These are phyloP conservation scores for Stomorhina lunata DNA, from an alignment of 2,888 invertebrate genomes.

Conservation along the genomic window DNA sequence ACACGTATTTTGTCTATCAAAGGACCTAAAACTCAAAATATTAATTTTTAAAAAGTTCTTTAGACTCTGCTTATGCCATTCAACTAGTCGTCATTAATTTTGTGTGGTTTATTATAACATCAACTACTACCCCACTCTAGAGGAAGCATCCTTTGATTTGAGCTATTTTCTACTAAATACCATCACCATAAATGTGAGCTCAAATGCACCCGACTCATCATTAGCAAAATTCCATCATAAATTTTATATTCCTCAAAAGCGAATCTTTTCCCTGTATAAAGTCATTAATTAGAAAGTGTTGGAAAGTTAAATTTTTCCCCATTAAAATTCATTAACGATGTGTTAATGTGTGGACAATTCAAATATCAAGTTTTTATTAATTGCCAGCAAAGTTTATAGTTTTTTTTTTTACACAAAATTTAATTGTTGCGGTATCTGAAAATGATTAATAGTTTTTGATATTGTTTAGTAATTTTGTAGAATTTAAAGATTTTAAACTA, in stretches of 20 bases:
- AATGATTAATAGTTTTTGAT: too few species aligned
- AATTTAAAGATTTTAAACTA: too few species aligned
- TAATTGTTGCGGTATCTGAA: background rate
- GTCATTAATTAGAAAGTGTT: slow-evolving; percentile 54
- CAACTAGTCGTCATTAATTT: slow-evolving; percentile 58
- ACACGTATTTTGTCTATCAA: background rate
- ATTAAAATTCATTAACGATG: slow-evolving; percentile 42
- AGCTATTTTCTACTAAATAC: background rate
- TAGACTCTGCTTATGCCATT: background rate
- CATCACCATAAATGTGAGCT: background rate
- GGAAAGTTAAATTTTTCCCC: slow-evolving; percentile 53
- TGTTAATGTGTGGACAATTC: slow-evolving; percentile 54
- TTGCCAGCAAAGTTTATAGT: background rate
- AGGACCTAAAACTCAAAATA: slow-evolving; percentile 4
- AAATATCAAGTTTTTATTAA: slow-evolving; percentile 22
- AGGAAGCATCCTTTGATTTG: background rate
- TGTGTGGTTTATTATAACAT: slow-evolving; percentile 61
- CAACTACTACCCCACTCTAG: slow-evolving; percentile 12
- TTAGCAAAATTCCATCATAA: slow-evolving; percentile 27
- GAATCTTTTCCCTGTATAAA: slow-evolving; percentile 40
- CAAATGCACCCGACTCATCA: background rate
- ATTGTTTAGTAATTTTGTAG: too few species aligned
- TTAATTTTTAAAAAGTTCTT: slow-evolving; percentile 32
- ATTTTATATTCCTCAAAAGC: background rate
- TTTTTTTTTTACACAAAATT: background rate